These are phyloP conservation scores for Chloroclystis v-ata DNA, from an alignment of 2,888 invertebrate species.

Conservation along the genomic window DNA sequence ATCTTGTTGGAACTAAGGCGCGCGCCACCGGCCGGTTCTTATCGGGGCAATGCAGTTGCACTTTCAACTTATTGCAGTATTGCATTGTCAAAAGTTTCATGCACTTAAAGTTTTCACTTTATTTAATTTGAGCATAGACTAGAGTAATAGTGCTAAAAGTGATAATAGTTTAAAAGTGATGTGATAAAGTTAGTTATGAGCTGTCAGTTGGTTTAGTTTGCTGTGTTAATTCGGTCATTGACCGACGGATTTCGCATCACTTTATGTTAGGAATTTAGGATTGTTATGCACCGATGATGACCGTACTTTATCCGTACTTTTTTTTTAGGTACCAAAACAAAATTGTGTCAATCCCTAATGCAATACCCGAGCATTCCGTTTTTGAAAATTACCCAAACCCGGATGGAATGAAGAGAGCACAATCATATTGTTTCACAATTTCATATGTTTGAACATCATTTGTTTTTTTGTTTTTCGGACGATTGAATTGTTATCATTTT, in stretches of 20 bases:
- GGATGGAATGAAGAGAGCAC: constrained; percentile 77
- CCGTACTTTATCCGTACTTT: constrained; percentile 51
- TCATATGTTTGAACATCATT: constrained; percentile 78
- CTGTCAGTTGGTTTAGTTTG: constrained; percentile 63
- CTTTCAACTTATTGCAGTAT: constrained; percentile 78
- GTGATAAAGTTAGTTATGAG: constrained; percentile 61
- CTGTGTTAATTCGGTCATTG: constrained; percentile 78
- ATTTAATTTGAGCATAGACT: constrained; percentile 52
- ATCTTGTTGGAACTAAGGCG: constrained; percentile 70
- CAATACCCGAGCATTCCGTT: constrained; percentile 71
- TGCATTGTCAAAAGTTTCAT: constrained; percentile 72
- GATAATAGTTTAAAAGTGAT: constrained; percentile 63
- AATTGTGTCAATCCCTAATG: constrained; percentile 70
- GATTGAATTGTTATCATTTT: constrained; percentile 74
- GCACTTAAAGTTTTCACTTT: constrained; percentile 73
- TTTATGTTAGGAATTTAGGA: constrained; percentile 58
- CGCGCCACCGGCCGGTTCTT: constrained; percentile 79
- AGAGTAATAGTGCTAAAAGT: constrained; percentile 56
- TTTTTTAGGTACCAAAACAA: constrained; percentile 54
- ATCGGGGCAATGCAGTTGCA: constrained; percentile 78
- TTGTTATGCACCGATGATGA: constrained; percentile 40
- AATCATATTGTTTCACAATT: constrained; percentile 75
- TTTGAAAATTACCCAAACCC: constrained; percentile 72
- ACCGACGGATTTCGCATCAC: constrained; percentile 74
- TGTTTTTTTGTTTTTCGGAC: constrained; percentile 79